These are phyloP conservation scores for Apamea anceps DNA, from an alignment of 2,888 invertebrate species.

Conservation along the genomic window DNA sequence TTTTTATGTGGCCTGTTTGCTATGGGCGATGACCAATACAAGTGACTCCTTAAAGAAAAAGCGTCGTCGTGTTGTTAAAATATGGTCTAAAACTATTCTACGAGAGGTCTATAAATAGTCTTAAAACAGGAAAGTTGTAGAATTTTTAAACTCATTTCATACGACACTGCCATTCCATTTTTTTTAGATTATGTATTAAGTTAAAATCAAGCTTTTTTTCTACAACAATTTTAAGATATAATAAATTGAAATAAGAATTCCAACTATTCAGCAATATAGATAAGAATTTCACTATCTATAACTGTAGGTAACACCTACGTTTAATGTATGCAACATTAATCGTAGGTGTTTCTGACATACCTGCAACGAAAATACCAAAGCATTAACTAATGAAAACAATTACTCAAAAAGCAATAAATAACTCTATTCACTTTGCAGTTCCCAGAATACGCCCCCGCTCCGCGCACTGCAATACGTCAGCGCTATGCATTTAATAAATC, in stretches of 20 bases:
- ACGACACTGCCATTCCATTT: not conserved
- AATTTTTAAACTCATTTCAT: not conserved
- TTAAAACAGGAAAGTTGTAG: too few relatives aligned
- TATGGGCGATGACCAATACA: too few relatives aligned
- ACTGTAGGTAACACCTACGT: too few relatives aligned
- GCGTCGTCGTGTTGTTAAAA: too few relatives aligned
- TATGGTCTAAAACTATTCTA: not conserved
- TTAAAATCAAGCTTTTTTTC: too few relatives aligned
- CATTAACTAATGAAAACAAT: slow-evolving; percentile 48
- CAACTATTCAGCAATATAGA: not conserved
- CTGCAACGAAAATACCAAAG: slow-evolving; percentile 3
- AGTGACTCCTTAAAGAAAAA: too few relatives aligned
- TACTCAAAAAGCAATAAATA: slow-evolving; percentile 34
- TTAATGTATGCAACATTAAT: not conserved
- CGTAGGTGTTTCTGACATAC: not conserved
- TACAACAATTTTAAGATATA: not conserved
- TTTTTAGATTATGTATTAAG: not conserved
- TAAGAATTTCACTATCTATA: not conserved
- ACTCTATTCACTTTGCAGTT: slow-evolving; percentile 38
- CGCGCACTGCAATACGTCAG: slow-evolving; percentile 76
- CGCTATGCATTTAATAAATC: slow-evolving; percentile 84
- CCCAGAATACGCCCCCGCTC: slow-evolving; percentile 52
- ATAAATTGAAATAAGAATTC: not conserved
- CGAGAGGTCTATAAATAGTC: not conserved
- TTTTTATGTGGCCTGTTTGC: not conserved